phyloP scores from a whole-genome alignment of 2,888 invertebrate genomes.

The Drosophila niveifrons region DNA sequence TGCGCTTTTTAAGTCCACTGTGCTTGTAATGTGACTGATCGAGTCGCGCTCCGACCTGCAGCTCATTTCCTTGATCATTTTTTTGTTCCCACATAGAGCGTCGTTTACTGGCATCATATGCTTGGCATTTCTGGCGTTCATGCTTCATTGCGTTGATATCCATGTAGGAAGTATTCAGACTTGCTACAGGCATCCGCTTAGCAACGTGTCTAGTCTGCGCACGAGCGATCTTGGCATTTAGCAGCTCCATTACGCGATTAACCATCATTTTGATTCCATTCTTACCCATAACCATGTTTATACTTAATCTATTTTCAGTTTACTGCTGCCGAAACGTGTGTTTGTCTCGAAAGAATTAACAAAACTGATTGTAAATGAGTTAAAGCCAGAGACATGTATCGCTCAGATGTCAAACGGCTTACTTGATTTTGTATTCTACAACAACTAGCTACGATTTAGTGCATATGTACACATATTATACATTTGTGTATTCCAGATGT shows the following conservation, averaged over 20 bases:
- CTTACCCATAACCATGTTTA: constrained; percentile 53
- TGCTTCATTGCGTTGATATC: constrained; percentile 3
- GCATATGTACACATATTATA: not conserved
- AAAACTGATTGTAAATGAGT: constrained; percentile 19
- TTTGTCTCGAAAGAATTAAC: constrained; percentile 14
- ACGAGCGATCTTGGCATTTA: constrained; percentile 44
- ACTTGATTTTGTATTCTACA: constrained; percentile 28
- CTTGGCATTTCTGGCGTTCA: constrained; percentile 49
- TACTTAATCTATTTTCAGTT: not conserved
- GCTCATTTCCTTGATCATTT: not conserved
- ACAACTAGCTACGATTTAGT: not conserved
- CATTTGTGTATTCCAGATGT: not conserved
- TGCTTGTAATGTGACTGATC: constrained; percentile 73
- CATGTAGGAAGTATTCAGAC: not conserved
- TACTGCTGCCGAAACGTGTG: constrained; percentile 24
- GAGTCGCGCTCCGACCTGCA: constrained; percentile 33
- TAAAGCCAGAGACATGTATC: not conserved
- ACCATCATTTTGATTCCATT: constrained; percentile 51
- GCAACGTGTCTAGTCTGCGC: constrained; percentile 53
- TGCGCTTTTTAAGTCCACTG: constrained; percentile 54
- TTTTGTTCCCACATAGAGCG: constrained; percentile 66
- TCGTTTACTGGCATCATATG: constrained; percentile 46
- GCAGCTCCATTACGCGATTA: constrained; percentile 51
- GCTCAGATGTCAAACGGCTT: constrained; percentile 11
- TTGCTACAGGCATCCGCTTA: constrained; percentile 8